These are phyloP conservation scores for Xyrauchen texanus DNA, from an alignment of 2,113 vertebrate species.

Conservation along the genomic window DNA sequence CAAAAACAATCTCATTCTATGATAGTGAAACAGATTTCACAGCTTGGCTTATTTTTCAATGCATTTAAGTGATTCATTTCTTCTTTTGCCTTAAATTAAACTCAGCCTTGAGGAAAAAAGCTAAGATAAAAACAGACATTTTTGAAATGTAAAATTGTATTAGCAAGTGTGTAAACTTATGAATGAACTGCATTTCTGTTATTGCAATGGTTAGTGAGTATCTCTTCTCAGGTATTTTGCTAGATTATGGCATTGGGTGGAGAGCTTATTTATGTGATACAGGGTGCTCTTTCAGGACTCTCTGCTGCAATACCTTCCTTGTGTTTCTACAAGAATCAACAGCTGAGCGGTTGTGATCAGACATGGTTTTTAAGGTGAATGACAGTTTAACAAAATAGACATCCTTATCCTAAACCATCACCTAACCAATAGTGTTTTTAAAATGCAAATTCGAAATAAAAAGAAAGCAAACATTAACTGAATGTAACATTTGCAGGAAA, in stretches of 20 bases:
- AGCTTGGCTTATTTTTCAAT: conserved; percentile 6
- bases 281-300: conserved; percentile 54
- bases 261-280: conserved; percentile 56
- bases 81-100: background rate
- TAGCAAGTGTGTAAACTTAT: conserved; percentile 46
- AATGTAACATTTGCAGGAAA: too few relatives aligned
- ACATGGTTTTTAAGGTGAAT: background rate
- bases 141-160: conserved; percentile 35
- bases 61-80: too few relatives aligned
- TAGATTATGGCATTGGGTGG: conserved; percentile 49
- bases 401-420: too few relatives aligned
- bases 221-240: conserved; percentile 52
- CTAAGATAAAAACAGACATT: background rate
- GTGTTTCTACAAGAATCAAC: conserved; percentile 46
- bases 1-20: background rate
- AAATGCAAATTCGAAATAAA: too few relatives aligned
- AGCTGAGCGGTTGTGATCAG: conserved; percentile 34
- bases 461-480: too few relatives aligned
- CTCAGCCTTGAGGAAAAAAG: background rate
- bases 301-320: conserved; percentile 40
- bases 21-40: conserved; percentile 9
- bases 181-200: conserved; percentile 50
- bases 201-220: conserved; percentile 50
- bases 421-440: too few relatives aligned
- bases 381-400: too few relatives aligned